phyloP scores from a whole-genome alignment of 2,797 vertebrate genomes.

The Paguma larvata region DNA sequence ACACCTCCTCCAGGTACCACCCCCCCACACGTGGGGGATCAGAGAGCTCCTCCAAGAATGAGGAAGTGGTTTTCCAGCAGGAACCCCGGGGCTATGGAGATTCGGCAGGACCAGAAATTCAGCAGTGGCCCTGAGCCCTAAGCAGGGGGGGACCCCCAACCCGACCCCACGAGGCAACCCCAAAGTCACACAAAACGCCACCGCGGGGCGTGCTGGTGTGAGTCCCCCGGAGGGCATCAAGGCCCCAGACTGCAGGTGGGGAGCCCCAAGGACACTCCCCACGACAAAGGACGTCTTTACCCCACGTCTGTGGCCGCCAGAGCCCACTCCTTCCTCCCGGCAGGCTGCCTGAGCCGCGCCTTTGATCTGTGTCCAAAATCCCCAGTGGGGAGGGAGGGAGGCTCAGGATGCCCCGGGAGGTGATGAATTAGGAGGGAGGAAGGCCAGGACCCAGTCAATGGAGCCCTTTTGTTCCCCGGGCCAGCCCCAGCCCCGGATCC shows the following conservation, averaged over 20 bases:
- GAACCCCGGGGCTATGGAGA: conserved; percentile 51
- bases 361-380: conserved; percentile 11
- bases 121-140: neutral
- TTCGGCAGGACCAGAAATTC: neutral
- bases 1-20: conserved; percentile 58
- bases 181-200: neutral
- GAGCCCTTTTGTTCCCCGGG: conserved; percentile 60
- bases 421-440: conserved; percentile 60
- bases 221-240: neutral
- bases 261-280: neutral
- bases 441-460: neutral
- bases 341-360: neutral
- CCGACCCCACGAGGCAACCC: neutral
- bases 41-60: conserved; percentile 59
- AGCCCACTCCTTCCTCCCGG: neutral
- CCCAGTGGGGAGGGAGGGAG: conserved; percentile 5
- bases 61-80: conserved; percentile 29
- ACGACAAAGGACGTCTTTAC: neutral
- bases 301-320: neutral
- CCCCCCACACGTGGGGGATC: conserved; percentile 12
- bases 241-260: neutral
- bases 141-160: neutral
- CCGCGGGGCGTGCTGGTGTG: rapidly evolving
- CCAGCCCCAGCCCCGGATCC: neutral
- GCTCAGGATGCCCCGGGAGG: conserved; percentile 28